Evolutionary conservation across 2,888 invertebrate species (phyloP).

Genomic region (Abscondita cerata): DNA sequence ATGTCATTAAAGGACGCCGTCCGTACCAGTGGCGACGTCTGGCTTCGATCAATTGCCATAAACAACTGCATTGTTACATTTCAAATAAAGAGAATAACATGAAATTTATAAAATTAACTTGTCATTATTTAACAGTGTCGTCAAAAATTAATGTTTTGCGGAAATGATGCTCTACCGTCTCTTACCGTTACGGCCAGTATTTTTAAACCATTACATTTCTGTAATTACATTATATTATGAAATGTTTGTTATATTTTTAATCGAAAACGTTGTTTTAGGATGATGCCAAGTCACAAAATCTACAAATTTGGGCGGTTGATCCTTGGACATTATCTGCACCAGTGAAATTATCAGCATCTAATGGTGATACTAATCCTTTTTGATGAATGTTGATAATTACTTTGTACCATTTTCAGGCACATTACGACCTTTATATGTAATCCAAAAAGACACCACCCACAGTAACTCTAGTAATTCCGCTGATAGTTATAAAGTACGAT

Average conservation of each 20-base stretch:
- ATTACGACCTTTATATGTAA: slow-evolving; percentile 53
- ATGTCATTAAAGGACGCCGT: slow-evolving; percentile 49
- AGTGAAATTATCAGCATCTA: slow-evolving; percentile 40
- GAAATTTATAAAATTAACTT: not conserved
- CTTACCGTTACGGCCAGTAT: slow-evolving; percentile 55
- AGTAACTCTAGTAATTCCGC: slow-evolving; percentile 31
- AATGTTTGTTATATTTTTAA: too few species aligned
- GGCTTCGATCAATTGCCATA: slow-evolving; percentile 33
- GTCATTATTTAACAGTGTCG: not conserved
- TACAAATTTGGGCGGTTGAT: slow-evolving; percentile 53
- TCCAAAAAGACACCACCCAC: slow-evolving; percentile 43
- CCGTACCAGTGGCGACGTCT: slow-evolving; percentile 26
- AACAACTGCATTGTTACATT: slow-evolving; percentile 28
- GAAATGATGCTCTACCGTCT: slow-evolving; percentile 58
- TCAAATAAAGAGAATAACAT: not conserved
- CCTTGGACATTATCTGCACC: slow-evolving; percentile 46
- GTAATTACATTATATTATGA: slow-evolving; percentile 47
- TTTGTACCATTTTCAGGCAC: slow-evolving; percentile 42
- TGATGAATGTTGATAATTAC: slow-evolving; percentile 1
- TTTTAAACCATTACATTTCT: slow-evolving; percentile 52
- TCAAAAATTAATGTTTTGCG: not conserved
- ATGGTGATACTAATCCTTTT: slow-evolving; percentile 36
- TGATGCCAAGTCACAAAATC: slow-evolving; percentile 44
- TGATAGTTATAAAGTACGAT: slow-evolving; percentile 20
- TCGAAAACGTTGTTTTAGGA: slow-evolving; percentile 46